These are phyloP conservation scores for Dendrocincla fuliginosa DNA, from an alignment of 2,797 vertebrate species.

Conservation along the genomic window DNA sequence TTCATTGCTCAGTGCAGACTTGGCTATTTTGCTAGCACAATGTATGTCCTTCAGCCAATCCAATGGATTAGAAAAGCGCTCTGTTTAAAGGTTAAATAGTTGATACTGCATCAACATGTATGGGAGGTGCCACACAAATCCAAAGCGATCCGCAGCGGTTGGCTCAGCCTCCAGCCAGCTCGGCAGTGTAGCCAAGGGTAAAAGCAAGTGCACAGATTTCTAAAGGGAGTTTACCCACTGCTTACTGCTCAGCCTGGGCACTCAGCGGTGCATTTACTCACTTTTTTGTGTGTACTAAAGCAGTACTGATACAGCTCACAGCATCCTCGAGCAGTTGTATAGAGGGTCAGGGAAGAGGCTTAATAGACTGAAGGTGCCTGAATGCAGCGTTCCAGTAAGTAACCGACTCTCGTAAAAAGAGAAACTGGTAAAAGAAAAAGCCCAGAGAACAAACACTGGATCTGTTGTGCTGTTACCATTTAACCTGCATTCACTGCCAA, in stretches of 20 bases:
- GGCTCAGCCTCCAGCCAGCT: neutral
- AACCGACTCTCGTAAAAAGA: slow-evolving; percentile 24
- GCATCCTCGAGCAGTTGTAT: slow-evolving; percentile 32
- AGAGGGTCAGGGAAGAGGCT: slow-evolving; percentile 40
- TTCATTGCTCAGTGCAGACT: neutral
- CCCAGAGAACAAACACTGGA: slow-evolving; percentile 63
- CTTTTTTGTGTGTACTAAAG: slow-evolving; percentile 45
- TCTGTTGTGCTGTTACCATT: slow-evolving; percentile 70
- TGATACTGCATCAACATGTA: neutral
- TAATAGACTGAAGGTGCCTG: slow-evolving; percentile 58
- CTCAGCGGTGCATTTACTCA: slow-evolving; percentile 36
- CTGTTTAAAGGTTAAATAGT: neutral
- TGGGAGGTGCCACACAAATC: neutral
- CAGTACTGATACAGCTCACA: slow-evolving; percentile 37
- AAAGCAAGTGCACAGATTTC: neutral
- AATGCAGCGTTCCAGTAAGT: slow-evolving; percentile 30
- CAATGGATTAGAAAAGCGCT: neutral
- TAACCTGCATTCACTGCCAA: slow-evolving; percentile 69
- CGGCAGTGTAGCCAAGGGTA: neutral
- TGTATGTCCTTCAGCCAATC: neutral
- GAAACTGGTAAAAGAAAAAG: slow-evolving; percentile 63
- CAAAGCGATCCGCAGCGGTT: neutral
- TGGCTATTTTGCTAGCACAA: neutral
- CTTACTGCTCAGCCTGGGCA: slow-evolving; percentile 39
- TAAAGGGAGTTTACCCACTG: slow-evolving; percentile 24